Evolutionary conservation across 2,888 invertebrate species (phyloP).

Genomic region (Smittia aterrima): DNA sequence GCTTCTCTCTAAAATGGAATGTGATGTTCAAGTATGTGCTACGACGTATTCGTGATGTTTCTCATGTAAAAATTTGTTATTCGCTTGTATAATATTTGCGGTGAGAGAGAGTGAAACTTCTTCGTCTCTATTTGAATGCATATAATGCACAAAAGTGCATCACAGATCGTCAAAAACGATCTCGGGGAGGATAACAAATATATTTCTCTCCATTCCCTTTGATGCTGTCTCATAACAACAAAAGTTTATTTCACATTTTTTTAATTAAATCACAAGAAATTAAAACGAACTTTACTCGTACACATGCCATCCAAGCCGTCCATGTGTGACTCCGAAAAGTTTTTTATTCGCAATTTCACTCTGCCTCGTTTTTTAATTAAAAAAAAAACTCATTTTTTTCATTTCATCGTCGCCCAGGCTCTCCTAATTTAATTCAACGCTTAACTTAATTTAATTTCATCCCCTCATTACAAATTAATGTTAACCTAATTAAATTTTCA

Average conservation of each 20-base stretch:
- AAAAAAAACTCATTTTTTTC: not conserved
- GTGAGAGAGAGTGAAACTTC: conserved; percentile 1
- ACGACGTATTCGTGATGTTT: conserved; percentile 11
- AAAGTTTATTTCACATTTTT: conserved; percentile 5
- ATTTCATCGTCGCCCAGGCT: not conserved
- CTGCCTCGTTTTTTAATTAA: not conserved
- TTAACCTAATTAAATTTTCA: conserved; percentile 11
- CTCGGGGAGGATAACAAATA: not conserved
- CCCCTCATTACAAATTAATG: not conserved
- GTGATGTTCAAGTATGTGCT: conserved; percentile 25
- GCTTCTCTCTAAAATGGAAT: conserved; percentile 12
- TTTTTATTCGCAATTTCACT: not conserved
- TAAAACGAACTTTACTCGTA: not conserved
- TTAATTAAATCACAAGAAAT: conserved; percentile 11
- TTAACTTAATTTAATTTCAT: conserved; percentile 8
- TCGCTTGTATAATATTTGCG: conserved; percentile 6
- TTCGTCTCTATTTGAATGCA: conserved; percentile 6
- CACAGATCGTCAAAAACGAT: conserved; percentile 3
- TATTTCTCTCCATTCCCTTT: not conserved
- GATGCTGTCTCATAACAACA: not conserved
- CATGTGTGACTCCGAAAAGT: not conserved
- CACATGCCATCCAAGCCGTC: not conserved
- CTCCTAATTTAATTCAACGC: not conserved
- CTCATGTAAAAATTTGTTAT: conserved; percentile 2
- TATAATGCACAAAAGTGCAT: conserved; percentile 20